Evolutionary conservation across 1,140 invertebrate genomes (phyloP).

Genomic region (Drosophila melanica): DNA sequence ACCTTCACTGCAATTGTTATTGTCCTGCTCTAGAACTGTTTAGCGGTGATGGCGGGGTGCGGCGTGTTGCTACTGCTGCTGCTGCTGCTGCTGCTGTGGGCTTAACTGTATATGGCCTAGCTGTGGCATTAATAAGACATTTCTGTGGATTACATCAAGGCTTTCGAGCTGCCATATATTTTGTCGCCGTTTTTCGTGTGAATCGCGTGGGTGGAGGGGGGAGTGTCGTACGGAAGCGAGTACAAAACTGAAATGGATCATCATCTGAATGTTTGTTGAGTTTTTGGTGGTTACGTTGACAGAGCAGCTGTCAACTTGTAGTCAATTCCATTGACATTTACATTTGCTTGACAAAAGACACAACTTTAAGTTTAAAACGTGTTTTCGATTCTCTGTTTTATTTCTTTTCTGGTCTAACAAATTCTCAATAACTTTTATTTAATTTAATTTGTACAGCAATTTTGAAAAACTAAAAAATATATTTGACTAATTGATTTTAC

Average conservation of each 20-base stretch:
- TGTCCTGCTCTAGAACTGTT: background rate
- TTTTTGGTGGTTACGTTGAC: background rate
- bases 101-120: conserved; percentile 4
- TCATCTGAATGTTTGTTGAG: conserved; percentile 1
- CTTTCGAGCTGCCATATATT: conserved; percentile 2
- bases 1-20: conserved; percentile 25
- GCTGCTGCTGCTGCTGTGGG: background rate
- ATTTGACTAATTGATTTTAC: background rate
- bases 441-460: too few species aligned
- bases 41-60: background rate
- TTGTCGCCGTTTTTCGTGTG: conserved; percentile 7
- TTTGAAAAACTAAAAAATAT: too few species aligned
- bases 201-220: background rate
- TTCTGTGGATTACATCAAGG: conserved; percentile 33
- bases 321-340: conserved; percentile 1
- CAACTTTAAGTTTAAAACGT: too few species aligned
- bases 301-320: conserved; percentile 5
- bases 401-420: too few species aligned
- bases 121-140: conserved; percentile 46
- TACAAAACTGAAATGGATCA: conserved; percentile 2
- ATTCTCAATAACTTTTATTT: too few species aligned
- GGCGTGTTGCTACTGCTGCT: too few species aligned
- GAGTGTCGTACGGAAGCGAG: too few species aligned
- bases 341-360: background rate
- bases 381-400: too few species aligned